Evolutionary conservation across 2,888 invertebrate genomes (phyloP).

Genomic region (Eurytoma adleriae): DNA sequence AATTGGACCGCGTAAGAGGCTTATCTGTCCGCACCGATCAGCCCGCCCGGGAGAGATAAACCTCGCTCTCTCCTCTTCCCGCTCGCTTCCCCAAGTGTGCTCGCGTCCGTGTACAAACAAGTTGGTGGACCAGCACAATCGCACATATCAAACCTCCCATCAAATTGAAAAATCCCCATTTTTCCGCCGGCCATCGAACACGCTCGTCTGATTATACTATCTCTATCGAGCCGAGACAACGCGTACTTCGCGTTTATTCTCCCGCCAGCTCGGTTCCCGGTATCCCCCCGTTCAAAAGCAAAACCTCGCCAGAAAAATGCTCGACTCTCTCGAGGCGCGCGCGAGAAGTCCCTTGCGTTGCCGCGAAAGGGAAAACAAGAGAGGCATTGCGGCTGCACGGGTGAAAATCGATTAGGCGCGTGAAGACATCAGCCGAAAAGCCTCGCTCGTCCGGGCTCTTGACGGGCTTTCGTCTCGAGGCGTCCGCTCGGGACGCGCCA

Average conservation of each 20-base stretch:
- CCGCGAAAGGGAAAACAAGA: too few species aligned
- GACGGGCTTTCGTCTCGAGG: constrained; percentile 21
- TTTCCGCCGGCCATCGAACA: neutral
- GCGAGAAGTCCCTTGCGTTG: neutral
- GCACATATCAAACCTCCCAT: constrained; percentile 40
- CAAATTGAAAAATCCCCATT: constrained; percentile 48
- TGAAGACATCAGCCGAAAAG: neutral
- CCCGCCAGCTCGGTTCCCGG: too few species aligned
- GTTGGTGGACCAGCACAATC: constrained; percentile 18
- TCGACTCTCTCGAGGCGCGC: neutral
- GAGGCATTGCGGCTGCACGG: too few species aligned
- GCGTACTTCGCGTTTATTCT: too few species aligned
- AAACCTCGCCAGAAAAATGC: neutral
- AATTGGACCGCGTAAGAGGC: constrained; percentile 60
- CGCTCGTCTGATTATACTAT: too few species aligned
- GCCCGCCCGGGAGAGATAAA: constrained; percentile 53
- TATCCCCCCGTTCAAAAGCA: too few species aligned
- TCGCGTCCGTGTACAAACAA: neutral
- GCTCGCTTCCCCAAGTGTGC: neutral
- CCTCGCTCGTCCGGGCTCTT: constrained; percentile 1
- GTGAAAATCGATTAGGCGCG: constrained; percentile 15
- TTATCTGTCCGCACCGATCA: constrained; percentile 58
- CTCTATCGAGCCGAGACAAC: too few species aligned
- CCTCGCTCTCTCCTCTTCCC: constrained; percentile 10
- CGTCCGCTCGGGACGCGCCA: neutral